These are phyloP conservation scores for Macrotrachela quadricornifera DNA, from an alignment of 1,140 invertebrate species.

Conservation along the genomic window DNA sequence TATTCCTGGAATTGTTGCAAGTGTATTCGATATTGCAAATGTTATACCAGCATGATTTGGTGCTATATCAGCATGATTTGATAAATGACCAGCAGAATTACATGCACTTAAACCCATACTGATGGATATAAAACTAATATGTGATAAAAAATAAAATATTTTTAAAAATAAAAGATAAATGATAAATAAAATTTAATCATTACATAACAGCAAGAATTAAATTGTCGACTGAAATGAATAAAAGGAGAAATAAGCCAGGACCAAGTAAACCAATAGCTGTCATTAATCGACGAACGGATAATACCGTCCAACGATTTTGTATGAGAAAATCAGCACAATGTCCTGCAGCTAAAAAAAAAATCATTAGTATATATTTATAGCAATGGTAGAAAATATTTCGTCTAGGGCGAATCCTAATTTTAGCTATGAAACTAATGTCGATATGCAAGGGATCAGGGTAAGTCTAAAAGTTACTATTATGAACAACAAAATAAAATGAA, in stretches of 20 bases:
- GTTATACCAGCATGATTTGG: constrained; percentile 56
- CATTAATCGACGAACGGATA: constrained; percentile 51
- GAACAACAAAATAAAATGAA: too few species aligned
- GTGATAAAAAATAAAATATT: background rate
- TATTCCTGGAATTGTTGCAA: constrained; percentile 55
- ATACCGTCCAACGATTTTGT: constrained; percentile 43
- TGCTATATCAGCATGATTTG: constrained; percentile 55
- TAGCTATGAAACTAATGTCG: too few species aligned
- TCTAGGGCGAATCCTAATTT: too few species aligned
- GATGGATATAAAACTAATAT: constrained; percentile 50
- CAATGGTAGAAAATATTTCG: too few species aligned
- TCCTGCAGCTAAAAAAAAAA: constrained; percentile 36
- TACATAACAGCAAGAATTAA: constrained; percentile 46
- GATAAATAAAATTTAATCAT: constrained; percentile 18
- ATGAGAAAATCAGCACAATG: constrained; percentile 50
- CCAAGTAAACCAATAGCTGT: constrained; percentile 51
- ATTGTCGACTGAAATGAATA: constrained; percentile 51
- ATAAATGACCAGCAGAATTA: constrained; percentile 54
- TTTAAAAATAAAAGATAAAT: too few species aligned
- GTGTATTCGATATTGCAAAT: constrained; percentile 55
- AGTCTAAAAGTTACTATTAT: too few species aligned
- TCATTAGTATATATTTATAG: too few species aligned
- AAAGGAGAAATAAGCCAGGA: constrained; percentile 46
- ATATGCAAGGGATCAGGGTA: too few species aligned
- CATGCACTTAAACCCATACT: constrained; percentile 55